Evolutionary conservation across 2,888 invertebrate species (phyloP).

Genomic region (Macaria notata): DNA sequence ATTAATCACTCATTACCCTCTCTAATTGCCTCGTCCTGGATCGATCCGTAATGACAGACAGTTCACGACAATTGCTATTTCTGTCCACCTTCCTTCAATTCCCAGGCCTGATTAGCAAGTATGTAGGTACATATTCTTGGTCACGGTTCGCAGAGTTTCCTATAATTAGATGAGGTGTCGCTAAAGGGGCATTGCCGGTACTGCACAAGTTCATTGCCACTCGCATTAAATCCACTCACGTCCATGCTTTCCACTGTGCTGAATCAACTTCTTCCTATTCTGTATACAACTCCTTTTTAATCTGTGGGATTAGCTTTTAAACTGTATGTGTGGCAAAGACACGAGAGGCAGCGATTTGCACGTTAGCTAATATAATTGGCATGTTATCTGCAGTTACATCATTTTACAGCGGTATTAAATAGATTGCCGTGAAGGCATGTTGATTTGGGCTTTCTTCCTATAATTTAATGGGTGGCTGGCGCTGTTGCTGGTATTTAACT

Average conservation of each 20-base stretch:
- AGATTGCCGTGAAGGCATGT: too few relatives aligned
- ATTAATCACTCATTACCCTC: background rate
- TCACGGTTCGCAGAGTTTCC: slow-evolving; percentile 23
- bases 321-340: background rate
- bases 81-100: background rate
- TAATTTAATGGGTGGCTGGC: too few relatives aligned
- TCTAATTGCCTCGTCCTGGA: background rate
- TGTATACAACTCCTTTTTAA: slow-evolving; percentile 3
- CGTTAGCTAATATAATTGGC: background rate
- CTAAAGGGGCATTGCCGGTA: slow-evolving; percentile 5
- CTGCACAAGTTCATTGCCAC: slow-evolving; percentile 35
- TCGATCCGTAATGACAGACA: background rate
- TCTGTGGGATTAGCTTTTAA: background rate
- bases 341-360: slow-evolving; percentile 6
- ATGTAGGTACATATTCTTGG: slow-evolving; percentile 2
- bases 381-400: too few relatives aligned
- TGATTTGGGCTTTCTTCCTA: too few relatives aligned
- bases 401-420: too few relatives aligned
- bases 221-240: slow-evolving; percentile 30
- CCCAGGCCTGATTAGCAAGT: background rate
- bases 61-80: background rate
- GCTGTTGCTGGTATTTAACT: too few relatives aligned
- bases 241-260: slow-evolving; percentile 28
- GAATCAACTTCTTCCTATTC: slow-evolving; percentile 3
- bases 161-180: slow-evolving; percentile 19